Evolutionary conservation across 2,113 vertebrate species (phyloP).

Genomic region (Danionella cerebrum): DNA sequence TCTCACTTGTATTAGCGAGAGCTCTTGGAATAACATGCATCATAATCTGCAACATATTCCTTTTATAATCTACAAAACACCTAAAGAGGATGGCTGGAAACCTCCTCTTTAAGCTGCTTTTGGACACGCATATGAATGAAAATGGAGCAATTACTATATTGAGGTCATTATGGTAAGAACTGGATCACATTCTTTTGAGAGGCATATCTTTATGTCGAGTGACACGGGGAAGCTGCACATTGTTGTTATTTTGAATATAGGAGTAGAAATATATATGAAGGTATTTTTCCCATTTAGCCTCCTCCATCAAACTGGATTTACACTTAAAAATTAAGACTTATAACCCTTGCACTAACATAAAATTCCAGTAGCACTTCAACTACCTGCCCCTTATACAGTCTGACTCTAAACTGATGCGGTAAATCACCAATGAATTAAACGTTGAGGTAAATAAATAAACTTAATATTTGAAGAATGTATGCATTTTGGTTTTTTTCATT

Average conservation of each 20-base stretch:
- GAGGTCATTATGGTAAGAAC: conserved; percentile 32
- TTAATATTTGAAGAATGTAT: too few relatives aligned
- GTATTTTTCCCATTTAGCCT: too few relatives aligned
- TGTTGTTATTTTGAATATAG: background rate
- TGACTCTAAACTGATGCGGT: too few relatives aligned
- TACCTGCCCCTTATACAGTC: too few relatives aligned
- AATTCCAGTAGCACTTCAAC: too few relatives aligned
- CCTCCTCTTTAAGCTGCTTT: conserved; percentile 39
- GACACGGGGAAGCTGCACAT: background rate
- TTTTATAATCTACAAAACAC: conserved; percentile 26
- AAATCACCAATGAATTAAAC: too few relatives aligned
- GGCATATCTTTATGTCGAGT: background rate
- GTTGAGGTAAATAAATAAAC: too few relatives aligned
- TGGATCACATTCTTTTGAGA: background rate
- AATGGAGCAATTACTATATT: conserved; percentile 38
- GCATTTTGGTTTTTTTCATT: too few relatives aligned
- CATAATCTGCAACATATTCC: conserved; percentile 33
- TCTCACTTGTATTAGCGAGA: conserved; percentile 3
- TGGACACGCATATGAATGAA: conserved; percentile 19
- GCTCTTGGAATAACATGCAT: conserved; percentile 29
- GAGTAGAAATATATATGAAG: too few relatives aligned
- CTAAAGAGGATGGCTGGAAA: conserved; percentile 32
- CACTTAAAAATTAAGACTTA: too few relatives aligned
- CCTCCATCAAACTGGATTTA: too few relatives aligned
- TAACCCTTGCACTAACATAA: too few relatives aligned